Evolutionary conservation across 2,888 invertebrate species (phyloP).

Genomic region (Petrolisthes manimaculis): DNA sequence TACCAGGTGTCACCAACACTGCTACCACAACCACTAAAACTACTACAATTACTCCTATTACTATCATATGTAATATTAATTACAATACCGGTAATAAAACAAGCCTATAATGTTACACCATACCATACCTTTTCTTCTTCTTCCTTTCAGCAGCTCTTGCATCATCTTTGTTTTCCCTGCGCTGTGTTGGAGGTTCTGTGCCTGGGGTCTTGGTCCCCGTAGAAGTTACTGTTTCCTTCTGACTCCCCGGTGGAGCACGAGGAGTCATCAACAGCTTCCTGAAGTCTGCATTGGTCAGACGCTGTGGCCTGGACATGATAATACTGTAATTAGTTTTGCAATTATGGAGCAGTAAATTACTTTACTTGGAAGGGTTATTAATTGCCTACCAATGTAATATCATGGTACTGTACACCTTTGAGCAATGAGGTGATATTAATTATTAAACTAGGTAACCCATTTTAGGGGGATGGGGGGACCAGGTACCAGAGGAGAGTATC

Average conservation of each 20-base stretch:
- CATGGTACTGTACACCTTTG: no score
- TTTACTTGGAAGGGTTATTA: no score
- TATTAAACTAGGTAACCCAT: no score
- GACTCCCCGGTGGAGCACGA: slow-evolving; percentile 75
- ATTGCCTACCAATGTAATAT: no score
- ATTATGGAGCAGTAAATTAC: no score
- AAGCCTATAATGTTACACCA: neutral
- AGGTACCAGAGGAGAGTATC: no score
- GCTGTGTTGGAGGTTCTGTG: slow-evolving; percentile 66
- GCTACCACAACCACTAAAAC: neutral
- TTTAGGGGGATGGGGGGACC: no score
- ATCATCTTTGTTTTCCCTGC: slow-evolving; percentile 61
- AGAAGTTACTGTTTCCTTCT: slow-evolving; percentile 65
- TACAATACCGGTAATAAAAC: neutral
- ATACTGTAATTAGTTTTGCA: neutral
- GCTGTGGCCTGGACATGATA: slow-evolving; percentile 63
- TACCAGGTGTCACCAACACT: neutral
- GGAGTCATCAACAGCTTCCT: slow-evolving; percentile 96
- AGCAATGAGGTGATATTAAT: no score
- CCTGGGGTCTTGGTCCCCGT: slow-evolving; percentile 72
- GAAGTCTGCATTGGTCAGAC: slow-evolving; percentile 95
- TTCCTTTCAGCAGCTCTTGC: slow-evolving; percentile 86
- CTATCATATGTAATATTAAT: neutral
- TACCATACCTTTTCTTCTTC: slow-evolving; percentile 83
- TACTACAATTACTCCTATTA: neutral